Evolutionary conservation across 2,888 invertebrate species (phyloP).

Genomic region (Andrena dorsata): DNA sequence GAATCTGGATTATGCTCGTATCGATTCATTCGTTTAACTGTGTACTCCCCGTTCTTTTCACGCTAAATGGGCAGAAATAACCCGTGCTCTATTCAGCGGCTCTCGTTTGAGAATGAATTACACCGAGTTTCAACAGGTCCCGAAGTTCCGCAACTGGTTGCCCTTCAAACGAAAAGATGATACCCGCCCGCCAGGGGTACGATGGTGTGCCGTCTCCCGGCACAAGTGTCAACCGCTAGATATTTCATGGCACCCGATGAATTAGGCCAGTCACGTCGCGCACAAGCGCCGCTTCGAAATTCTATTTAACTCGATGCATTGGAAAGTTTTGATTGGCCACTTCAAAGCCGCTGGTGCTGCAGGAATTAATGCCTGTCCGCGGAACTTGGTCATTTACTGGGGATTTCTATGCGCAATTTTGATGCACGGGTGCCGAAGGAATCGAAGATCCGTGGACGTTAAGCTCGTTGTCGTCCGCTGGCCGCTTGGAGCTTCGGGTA

Average conservation of each 20-base stretch:
- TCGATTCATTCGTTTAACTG: conserved; percentile 37
- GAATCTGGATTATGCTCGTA: conserved; percentile 32
- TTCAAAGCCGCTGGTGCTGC: conserved; percentile 35
- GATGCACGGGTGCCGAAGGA: conserved; percentile 8
- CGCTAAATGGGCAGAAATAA: conserved; percentile 41
- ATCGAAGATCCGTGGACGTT: not conserved
- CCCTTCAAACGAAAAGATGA: conserved; percentile 41
- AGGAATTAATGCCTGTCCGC: conserved; percentile 49
- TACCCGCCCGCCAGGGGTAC: not conserved
- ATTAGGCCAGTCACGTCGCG: conserved; percentile 8
- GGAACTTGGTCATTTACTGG: conserved; percentile 46
- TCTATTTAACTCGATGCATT: conserved; percentile 66
- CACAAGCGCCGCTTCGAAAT: conserved; percentile 56
- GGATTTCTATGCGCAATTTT: conserved; percentile 39
- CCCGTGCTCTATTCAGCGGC: conserved; percentile 39
- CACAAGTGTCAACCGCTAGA: conserved; percentile 5
- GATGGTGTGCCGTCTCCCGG: not conserved
- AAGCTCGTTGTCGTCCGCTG: not conserved
- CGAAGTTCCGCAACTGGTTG: conserved; percentile 59
- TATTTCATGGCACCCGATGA: conserved; percentile 23
- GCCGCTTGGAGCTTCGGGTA: not conserved
- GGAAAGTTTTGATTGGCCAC: conserved; percentile 64
- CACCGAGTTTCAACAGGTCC: conserved; percentile 64
- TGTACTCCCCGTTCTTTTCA: conserved; percentile 30
- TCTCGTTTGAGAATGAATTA: conserved; percentile 55